These are phyloP conservation scores for Taeniopygia guttata DNA, from an alignment of 2,797 vertebrate species.

Conservation along the genomic window DNA sequence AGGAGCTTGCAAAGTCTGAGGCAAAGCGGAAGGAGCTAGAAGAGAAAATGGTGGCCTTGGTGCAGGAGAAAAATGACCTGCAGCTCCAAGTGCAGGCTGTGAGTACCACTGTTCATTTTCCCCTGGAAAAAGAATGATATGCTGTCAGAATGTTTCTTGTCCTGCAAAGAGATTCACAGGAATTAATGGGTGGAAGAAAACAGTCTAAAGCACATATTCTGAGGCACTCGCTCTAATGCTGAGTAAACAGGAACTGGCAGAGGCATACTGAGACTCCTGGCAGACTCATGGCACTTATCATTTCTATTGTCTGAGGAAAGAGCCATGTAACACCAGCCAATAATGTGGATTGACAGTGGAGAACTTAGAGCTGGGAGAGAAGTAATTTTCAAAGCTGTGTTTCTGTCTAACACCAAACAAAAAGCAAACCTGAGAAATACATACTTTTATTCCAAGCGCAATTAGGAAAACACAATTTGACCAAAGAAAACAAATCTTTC, in stretches of 20 bases:
- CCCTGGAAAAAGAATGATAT: background rate
- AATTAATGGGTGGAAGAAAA: background rate
- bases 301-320: background rate
- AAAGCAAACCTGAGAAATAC: background rate
- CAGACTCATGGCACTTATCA: background rate
- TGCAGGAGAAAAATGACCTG: too few relatives aligned
- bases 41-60: background rate
- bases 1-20: background rate
- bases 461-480: background rate
- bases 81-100: too few relatives aligned
- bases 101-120: background rate
- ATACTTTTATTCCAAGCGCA: background rate
- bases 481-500: background rate
- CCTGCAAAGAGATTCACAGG: background rate
- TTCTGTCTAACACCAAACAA: too few relatives aligned
- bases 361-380: background rate
- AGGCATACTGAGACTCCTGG: background rate
- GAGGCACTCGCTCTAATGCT: background rate
- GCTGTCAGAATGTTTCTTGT: background rate
- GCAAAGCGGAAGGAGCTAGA: too few relatives aligned
- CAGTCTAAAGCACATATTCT: background rate
- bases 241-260: background rate
- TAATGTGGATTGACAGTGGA: background rate
- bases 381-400: background rate
- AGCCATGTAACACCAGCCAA: background rate